A percentile compares a stretch with the other conserved stretches of the same genome.
phyloP scores from a whole-genome alignment of 2,888 invertebrate genomes.

The Sepiola atlantica region DNA sequence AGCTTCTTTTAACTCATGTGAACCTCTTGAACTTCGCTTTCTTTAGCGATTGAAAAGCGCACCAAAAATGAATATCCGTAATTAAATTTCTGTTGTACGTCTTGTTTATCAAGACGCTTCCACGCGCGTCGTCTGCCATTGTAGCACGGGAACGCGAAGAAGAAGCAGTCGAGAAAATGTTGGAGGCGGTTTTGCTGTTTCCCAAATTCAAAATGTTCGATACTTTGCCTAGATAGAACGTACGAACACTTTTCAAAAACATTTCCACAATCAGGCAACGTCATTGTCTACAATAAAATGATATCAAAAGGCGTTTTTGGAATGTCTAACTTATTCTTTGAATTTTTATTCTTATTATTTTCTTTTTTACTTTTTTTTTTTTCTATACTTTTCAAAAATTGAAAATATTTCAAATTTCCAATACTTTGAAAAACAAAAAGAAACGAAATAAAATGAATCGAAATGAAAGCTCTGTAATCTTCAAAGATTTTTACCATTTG shows the following conservation, averaged over 20 bases:
- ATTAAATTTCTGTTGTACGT: not conserved
- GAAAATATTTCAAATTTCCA: slow-evolving; percentile 21
- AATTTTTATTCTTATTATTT: too few species aligned
- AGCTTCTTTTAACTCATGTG: not conserved
- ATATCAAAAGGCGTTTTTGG: slow-evolving; percentile 32
- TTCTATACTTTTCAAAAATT: slow-evolving; percentile 8
- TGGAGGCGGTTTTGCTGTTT: not conserved
- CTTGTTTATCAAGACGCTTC: not conserved
- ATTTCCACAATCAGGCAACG: slow-evolving; percentile 19
- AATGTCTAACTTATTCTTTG: not conserved
- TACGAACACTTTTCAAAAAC: not conserved
- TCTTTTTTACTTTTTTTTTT: not conserved
- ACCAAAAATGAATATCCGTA: not conserved
- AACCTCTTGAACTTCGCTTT: not conserved
- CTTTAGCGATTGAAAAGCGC: not conserved
- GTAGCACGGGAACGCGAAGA: not conserved
- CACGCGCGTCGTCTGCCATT: not conserved
- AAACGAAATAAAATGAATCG: not conserved
- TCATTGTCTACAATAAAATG: not conserved
- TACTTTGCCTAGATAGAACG: not conserved
- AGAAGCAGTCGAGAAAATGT: not conserved
- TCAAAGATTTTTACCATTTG: not conserved
- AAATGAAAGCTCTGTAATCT: not conserved
- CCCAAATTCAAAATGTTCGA: not conserved
- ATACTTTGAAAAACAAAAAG: not conserved